phyloP scores from a whole-genome alignment of 2,888 invertebrate species.

The Heliconius aoede region DNA sequence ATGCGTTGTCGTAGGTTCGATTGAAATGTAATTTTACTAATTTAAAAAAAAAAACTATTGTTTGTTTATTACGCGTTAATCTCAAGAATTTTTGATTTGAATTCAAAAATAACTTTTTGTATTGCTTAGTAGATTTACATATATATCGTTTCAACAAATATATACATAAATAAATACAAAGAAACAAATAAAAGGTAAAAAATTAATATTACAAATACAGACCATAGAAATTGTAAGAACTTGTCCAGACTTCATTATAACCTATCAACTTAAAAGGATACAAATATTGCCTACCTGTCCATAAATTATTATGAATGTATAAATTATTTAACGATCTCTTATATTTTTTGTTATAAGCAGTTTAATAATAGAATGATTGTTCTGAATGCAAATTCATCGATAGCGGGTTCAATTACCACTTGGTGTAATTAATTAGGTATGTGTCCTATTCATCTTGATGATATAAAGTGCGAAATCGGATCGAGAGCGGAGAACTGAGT shows the following conservation, averaged over 20 bases:
- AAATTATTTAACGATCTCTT: neutral
- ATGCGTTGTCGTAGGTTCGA: too few species aligned
- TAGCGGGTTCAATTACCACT: neutral
- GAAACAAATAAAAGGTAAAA: too few species aligned
- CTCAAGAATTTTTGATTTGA: neutral
- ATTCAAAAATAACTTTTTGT: neutral
- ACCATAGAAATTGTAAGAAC: neutral
- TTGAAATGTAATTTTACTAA: too few species aligned
- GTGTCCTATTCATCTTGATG: neutral
- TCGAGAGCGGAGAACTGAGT: too few species aligned
- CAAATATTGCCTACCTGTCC: neutral
- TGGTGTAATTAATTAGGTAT: neutral
- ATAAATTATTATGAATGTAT: neutral
- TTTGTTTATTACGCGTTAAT: neutral
- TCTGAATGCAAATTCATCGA: neutral
- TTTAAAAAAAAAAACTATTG: too few species aligned
- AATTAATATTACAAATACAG: neutral
- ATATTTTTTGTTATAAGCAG: neutral
- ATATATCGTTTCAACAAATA: too few species aligned
- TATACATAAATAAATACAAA: too few species aligned
- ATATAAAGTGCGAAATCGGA: neutral
- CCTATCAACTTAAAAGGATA: neutral
- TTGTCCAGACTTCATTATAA: neutral
- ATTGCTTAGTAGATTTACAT: too few species aligned
- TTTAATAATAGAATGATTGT: neutral